A percentile compares a stretch with the other conserved stretches of the same genome.
Evolutionary conservation across 2,113 vertebrate species (phyloP).

Genomic region (Platysteira castanea): DNA sequence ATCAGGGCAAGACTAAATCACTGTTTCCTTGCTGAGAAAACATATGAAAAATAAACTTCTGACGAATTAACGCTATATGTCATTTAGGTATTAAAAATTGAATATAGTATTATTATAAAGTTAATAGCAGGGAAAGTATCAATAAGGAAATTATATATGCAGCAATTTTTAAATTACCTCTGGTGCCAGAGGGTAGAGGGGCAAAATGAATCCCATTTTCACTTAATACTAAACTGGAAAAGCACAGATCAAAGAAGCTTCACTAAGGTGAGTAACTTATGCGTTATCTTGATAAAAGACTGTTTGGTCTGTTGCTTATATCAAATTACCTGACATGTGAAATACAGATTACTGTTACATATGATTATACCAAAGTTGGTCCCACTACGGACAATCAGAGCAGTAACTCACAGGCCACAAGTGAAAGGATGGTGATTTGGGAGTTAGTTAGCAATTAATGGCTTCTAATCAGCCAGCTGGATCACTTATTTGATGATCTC

Average conservation of each 20-base stretch:
- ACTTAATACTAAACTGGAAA: not conserved
- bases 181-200: not conserved
- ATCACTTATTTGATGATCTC: not conserved
- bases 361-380: not conserved
- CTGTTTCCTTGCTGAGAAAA: not conserved
- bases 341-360: not conserved
- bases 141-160: not conserved
- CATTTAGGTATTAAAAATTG: not conserved
- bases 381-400: not conserved
- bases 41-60: not conserved
- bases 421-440: not conserved
- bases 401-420: not conserved
- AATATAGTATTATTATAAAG: not conserved
- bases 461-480: not conserved
- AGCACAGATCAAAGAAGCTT: not conserved
- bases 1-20: not conserved
- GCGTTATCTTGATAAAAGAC: not conserved
- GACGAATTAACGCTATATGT: not conserved
- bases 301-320: not conserved
- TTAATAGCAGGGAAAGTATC: not conserved
- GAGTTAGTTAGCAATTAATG: not conserved
- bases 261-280: not conserved
- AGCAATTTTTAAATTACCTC: not conserved
- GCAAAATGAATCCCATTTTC: not conserved
- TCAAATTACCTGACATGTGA: not conserved